Evolutionary conservation across 2,888 invertebrate species (phyloP).

Genomic region (Masnerella sp.): DNA sequence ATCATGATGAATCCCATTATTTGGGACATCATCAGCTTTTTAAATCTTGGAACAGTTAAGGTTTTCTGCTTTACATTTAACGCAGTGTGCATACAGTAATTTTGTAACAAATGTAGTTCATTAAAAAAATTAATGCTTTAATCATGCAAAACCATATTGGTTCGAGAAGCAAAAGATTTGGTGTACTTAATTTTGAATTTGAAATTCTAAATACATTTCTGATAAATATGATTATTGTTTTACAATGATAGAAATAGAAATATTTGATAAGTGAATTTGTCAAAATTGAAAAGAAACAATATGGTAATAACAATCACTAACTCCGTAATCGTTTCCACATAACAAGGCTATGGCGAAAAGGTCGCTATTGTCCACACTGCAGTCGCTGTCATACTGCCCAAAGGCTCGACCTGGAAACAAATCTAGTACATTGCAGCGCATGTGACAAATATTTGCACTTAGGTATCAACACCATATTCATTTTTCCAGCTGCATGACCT

Average conservation of each 20-base stretch:
- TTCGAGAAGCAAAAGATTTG: constrained; percentile 35
- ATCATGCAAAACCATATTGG: constrained; percentile 59
- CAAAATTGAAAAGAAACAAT: constrained; percentile 58
- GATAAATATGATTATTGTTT: too few species aligned
- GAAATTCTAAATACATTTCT: background rate
- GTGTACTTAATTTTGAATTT: too few species aligned
- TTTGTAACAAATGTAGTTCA: constrained; percentile 27
- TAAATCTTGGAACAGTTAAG: too few species aligned
- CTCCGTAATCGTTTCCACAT: constrained; percentile 69
- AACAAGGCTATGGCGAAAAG: constrained; percentile 84
- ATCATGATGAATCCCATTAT: too few species aligned
- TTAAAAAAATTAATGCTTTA: constrained; percentile 32
- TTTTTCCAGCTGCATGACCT: constrained; percentile 56
- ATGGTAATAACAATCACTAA: constrained; percentile 67
- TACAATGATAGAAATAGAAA: too few species aligned
- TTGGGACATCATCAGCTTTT: too few species aligned
- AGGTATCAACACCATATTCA: constrained; percentile 76
- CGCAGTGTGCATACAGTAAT: constrained; percentile 27
- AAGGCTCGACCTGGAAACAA: constrained; percentile 82
- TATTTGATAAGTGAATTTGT: constrained; percentile 15
- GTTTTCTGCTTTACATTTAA: constrained; percentile 21
- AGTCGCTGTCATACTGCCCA: constrained; percentile 84
- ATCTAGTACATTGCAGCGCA: constrained; percentile 78
- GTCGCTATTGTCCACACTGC: constrained; percentile 86
- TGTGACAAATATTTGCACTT: constrained; percentile 79